These are phyloP conservation scores for Aradophagus sp. DNA, from an alignment of 1,140 invertebrate species.

Conservation along the genomic window DNA sequence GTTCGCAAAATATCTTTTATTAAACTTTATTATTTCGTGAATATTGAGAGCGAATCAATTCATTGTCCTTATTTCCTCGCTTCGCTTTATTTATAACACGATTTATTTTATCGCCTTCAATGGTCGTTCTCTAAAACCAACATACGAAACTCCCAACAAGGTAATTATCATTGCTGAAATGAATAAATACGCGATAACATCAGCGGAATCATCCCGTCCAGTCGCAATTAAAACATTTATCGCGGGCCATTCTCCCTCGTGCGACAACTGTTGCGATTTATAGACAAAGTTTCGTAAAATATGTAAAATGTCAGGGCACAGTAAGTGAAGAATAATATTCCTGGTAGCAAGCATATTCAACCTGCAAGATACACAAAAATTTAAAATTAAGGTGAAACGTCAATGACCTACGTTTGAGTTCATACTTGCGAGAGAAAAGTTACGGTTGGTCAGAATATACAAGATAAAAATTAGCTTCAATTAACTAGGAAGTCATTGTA, in stretches of 20 bases:
- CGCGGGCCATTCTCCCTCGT: constrained; percentile 5
- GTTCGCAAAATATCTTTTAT: background rate
- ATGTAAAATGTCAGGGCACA: constrained; percentile 15
- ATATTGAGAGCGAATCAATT: no score
- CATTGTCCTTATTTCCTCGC: no score
- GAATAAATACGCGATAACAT: background rate
- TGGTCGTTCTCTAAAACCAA: background rate
- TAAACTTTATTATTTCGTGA: background rate
- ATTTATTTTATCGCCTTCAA: no score
- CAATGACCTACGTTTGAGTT: no score
- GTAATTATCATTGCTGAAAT: background rate
- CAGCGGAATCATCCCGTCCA: background rate
- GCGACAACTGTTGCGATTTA: constrained; percentile 12
- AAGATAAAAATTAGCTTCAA: no score
- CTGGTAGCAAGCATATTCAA: background rate
- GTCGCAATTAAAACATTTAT: constrained; percentile 26
- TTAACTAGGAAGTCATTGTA: no score
- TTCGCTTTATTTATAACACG: no score
- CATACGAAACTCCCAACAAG: constrained; percentile 1
- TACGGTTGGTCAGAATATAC: no score
- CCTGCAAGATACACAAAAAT: no score
- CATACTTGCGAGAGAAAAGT: no score
- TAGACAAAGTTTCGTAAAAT: constrained; percentile 17
- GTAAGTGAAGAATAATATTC: constrained; percentile 14
- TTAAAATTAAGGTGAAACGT: no score